Conservation (phyloP, 2,888 invertebrate genomes). For the Ectemnius continuus region DNA sequence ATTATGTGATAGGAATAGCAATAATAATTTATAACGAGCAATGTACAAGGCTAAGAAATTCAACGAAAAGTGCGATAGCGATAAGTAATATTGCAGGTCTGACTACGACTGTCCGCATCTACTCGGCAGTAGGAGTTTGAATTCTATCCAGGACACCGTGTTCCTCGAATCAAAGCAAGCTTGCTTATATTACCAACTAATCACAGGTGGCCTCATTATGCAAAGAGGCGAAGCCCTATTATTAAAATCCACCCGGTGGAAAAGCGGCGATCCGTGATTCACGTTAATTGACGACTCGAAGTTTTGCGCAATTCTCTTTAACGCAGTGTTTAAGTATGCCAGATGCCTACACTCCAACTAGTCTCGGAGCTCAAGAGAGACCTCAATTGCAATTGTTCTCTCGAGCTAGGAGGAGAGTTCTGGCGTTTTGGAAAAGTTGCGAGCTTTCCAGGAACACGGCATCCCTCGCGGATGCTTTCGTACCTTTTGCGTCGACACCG, state of each 20-base stretch:
- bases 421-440: too few relatives aligned
- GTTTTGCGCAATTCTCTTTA: slow-evolving; percentile 54
- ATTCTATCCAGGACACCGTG: neutral
- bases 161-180: neutral
- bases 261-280: slow-evolving; percentile 42
- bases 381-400: too few relatives aligned
- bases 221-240: slow-evolving; percentile 6
- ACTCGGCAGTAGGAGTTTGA: neutral
- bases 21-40: too few relatives aligned
- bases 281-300: slow-evolving; percentile 55
- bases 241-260: slow-evolving; percentile 38
- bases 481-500: slow-evolving; percentile 40
- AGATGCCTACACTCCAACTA: neutral
- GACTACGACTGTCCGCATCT: too few relatives aligned
- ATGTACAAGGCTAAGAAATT: too few relatives aligned
- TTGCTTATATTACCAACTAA: slow-evolving; percentile 10
- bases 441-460: neutral
- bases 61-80: too few relatives aligned
- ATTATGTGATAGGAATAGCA: too few relatives aligned
- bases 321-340: slow-evolving; percentile 37
- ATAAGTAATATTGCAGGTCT: too few relatives aligned
- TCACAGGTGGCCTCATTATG: slow-evolving; percentile 30
- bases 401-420: neutral
- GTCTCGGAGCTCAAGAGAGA: neutral
- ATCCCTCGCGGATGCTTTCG: neutral